Conservation (phyloP, 2,113 vertebrate genomes). For the Pagrus major region DNA sequence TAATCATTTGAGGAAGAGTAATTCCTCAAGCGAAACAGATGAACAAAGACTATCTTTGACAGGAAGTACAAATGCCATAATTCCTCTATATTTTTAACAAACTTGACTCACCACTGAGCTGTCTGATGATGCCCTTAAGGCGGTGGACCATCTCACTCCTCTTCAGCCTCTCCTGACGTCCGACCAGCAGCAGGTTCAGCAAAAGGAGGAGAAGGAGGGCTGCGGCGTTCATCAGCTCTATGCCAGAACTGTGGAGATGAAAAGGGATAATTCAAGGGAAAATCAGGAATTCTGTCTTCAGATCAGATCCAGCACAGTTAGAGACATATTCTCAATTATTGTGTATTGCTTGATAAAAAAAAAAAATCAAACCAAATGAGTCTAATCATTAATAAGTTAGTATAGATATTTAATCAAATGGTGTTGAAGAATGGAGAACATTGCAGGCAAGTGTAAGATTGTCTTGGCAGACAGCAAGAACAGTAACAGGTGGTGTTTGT, state of each 20-base stretch:
- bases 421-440: neutral
- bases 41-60: neutral
- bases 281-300: neutral
- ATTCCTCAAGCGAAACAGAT: neutral
- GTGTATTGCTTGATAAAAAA: neutral
- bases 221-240: conserved; percentile 91
- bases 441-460: neutral
- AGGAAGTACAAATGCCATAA: neutral
- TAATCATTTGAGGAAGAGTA: neutral
- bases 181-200: conserved; percentile 91
- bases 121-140: conserved; percentile 89
- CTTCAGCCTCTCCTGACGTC: conserved; percentile 92
- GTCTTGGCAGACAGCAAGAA: neutral
- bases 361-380: neutral
- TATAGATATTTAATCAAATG: neutral
- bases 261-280: conserved; percentile 4
- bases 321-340: neutral
- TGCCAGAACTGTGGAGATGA: conserved; percentile 85
- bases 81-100: neutral
- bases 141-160: conserved; percentile 90
- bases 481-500: conserved; percentile 21
- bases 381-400: neutral
- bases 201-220: conserved; percentile 91
- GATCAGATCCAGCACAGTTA: neutral
- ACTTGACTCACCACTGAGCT: conserved; percentile 89